Evolutionary conservation across 1,140 invertebrate genomes (phyloP).

Genomic region (Anagrus nilaparvatae): DNA sequence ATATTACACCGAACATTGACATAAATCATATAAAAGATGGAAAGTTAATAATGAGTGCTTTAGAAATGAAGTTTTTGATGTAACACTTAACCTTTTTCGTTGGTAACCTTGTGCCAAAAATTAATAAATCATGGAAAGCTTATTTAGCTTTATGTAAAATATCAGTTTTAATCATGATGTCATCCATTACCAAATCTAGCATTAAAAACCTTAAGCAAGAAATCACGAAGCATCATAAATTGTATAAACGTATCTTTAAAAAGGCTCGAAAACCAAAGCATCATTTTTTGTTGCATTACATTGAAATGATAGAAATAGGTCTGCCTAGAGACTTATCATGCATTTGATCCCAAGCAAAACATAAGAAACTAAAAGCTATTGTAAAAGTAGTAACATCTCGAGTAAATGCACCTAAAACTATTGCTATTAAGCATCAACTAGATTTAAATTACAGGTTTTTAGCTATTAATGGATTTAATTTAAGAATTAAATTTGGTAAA

Average conservation of each 20-base stretch:
- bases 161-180: constrained; percentile 14
- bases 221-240: not conserved
- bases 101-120: constrained; percentile 17
- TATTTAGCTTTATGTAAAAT: constrained; percentile 17
- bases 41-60: constrained; percentile 16
- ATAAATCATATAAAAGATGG: constrained; percentile 15
- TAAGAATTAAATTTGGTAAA: not conserved
- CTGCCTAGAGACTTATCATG: constrained; percentile 10
- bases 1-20: constrained; percentile 14
- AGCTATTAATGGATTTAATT: constrained; percentile 2
- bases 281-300: constrained; percentile 17
- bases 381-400: constrained; percentile 15
- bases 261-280: constrained; percentile 12
- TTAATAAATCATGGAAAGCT: constrained; percentile 15
- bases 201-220: not conserved
- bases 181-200: not conserved
- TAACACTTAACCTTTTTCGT: constrained; percentile 17
- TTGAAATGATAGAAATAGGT: constrained; percentile 16
- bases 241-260: not conserved
- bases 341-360: constrained; percentile 19
- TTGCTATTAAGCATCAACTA: constrained; percentile 21
- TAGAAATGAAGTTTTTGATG: constrained; percentile 19
- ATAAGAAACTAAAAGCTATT: constrained; percentile 16
- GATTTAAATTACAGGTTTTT: constrained; percentile 17
- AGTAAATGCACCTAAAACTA: constrained; percentile 13